Evolutionary conservation across 2,888 invertebrate species (phyloP).

Genomic region (Choristoneura rosaceana): DNA sequence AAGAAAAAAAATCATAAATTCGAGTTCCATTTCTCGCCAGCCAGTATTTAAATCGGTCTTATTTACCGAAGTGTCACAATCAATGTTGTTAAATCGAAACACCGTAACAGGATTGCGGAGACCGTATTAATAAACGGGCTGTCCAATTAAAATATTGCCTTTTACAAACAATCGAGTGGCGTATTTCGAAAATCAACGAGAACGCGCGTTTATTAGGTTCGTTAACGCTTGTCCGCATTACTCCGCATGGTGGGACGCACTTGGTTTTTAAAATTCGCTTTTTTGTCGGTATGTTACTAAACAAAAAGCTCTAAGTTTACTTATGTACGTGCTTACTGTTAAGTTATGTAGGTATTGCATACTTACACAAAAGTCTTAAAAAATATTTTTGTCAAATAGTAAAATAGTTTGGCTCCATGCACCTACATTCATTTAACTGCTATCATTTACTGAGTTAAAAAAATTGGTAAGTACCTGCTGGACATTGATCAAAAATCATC

Average conservation of each 20-base stretch:
- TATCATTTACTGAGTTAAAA: too few relatives aligned
- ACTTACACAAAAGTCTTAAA: too few relatives aligned
- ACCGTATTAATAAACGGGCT: slow-evolving; percentile 52
- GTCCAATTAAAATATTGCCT: slow-evolving; percentile 66
- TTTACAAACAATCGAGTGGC: slow-evolving; percentile 58
- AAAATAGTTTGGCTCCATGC: too few relatives aligned
- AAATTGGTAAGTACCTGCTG: too few relatives aligned
- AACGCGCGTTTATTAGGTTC: slow-evolving; percentile 54
- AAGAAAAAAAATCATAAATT: not conserved
- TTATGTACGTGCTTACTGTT: too few relatives aligned
- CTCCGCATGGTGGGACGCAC: slow-evolving; percentile 36
- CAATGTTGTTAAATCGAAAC: slow-evolving; percentile 42
- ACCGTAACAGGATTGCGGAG: slow-evolving; percentile 48
- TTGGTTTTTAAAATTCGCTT: slow-evolving; percentile 20
- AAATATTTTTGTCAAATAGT: too few relatives aligned
- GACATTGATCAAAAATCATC: too few relatives aligned
- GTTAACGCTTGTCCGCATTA: slow-evolving; percentile 56
- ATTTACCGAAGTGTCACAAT: slow-evolving; percentile 37
- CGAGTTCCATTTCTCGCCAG: slow-evolving; percentile 1
- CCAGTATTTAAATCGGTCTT: slow-evolving; percentile 31
- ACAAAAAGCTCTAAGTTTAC: too few relatives aligned
- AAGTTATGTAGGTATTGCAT: too few relatives aligned
- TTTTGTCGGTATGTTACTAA: not conserved
- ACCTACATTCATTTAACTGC: too few relatives aligned
- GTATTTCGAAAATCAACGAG: slow-evolving; percentile 49